Percentiles rank a stretch among this genome's conserved stretches.
phyloP scores from a whole-genome alignment of 37 sponge, comb jelly and placozoan species.

The Chondrosia reniformis region DNA sequence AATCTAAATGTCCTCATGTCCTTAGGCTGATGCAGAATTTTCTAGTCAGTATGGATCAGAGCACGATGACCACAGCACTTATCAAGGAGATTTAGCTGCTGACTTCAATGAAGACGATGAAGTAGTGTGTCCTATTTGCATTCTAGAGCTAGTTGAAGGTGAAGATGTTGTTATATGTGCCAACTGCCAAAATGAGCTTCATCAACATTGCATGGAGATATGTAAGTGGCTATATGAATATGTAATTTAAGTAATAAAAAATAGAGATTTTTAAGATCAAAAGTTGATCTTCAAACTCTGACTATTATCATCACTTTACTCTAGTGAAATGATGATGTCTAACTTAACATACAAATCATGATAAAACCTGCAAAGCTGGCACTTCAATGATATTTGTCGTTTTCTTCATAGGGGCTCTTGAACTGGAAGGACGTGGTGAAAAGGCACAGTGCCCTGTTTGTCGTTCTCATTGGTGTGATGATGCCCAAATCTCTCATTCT shows the following conservation, averaged over 20 bases:
- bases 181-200: constrained; percentile 66
- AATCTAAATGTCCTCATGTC: not conserved
- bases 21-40: not conserved
- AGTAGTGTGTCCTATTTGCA: constrained; percentile 80
- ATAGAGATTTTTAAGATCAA: too few species aligned
- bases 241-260: not conserved
- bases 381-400: too few species aligned
- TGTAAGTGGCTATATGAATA: constrained; percentile 48
- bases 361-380: too few species aligned
- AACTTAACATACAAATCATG: too few species aligned
- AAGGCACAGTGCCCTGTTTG: constrained; percentile 48
- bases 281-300: not conserved
- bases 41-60: not conserved
- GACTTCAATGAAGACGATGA: constrained; percentile 48
- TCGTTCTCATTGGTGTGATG: constrained; percentile 31
- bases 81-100: not conserved
- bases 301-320: too few species aligned
- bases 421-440: constrained; percentile 32
- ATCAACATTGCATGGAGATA: constrained; percentile 88
- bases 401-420: constrained; percentile 39
- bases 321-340: too few species aligned
- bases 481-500: not conserved
- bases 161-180: constrained; percentile 64
- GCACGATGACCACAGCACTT: not conserved
- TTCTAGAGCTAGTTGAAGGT: constrained; percentile 67